A percentile compares a stretch with the other conserved stretches of the same genome.
Evolutionary conservation across 2,888 invertebrate genomes (phyloP).

Genomic region (Pantelozetes paolii): DNA sequence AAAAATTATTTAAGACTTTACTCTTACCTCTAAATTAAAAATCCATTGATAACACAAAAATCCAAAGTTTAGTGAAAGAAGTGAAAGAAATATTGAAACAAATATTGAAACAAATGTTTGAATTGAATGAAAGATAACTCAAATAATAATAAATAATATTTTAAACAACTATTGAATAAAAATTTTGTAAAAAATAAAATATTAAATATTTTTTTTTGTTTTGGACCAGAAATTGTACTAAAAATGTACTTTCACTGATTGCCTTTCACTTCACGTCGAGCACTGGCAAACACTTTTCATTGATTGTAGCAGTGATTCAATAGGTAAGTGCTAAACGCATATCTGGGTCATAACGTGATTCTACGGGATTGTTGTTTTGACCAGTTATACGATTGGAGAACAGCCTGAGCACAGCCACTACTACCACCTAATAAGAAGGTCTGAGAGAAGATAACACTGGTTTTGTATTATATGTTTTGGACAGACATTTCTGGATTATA

Average conservation of each 20-base stretch:
- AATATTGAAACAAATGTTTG: not conserved
- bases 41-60: conserved; percentile 9
- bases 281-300: conserved; percentile 26
- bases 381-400: conserved; percentile 24
- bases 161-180: too few species aligned
- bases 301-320: conserved; percentile 11
- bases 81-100: not conserved
- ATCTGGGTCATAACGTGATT: conserved; percentile 31
- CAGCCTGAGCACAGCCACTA: conserved; percentile 11
- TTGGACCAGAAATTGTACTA: not conserved
- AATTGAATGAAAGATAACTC: not conserved
- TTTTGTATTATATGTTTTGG: conserved; percentile 21
- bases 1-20: not conserved
- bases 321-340: conserved; percentile 3
- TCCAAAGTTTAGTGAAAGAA: not conserved
- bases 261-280: conserved; percentile 10
- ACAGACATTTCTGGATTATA: conserved; percentile 31
- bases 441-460: conserved; percentile 26
- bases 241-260: conserved; percentile 1
- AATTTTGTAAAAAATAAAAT: too few species aligned
- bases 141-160: not conserved
- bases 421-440: not conserved
- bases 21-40: conserved; percentile 2
- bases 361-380: conserved; percentile 34
- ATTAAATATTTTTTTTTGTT: not conserved